Percentiles rank a stretch among this genome's conserved stretches.
Evolutionary conservation across 2,797 vertebrate genomes (phyloP).

Genomic region (Astyanax mexicanus): DNA sequence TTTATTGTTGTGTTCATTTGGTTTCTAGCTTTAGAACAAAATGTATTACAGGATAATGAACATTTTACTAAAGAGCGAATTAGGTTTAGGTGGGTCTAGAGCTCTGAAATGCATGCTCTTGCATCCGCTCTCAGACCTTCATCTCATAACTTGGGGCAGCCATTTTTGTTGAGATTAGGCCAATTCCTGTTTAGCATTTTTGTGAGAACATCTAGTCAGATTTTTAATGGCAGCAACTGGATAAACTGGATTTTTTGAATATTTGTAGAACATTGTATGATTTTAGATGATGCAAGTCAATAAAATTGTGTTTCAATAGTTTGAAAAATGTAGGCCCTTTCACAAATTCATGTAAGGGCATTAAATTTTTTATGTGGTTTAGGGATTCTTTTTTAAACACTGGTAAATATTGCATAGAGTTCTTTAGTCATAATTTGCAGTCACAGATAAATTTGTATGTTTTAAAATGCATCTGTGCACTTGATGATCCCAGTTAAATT

Average conservation of each 20-base stretch:
- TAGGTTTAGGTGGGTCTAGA: background rate
- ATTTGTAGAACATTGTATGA: background rate
- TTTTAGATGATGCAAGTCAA: background rate
- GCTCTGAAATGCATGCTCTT: background rate
- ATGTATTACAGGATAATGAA: too few species aligned
- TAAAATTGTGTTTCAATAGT: background rate
- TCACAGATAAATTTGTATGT: too few species aligned
- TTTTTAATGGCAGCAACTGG: background rate
- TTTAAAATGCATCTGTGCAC: too few species aligned
- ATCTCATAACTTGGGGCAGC: background rate
- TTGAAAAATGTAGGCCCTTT: background rate
- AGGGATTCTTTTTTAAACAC: background rate
- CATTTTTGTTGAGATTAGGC: slow-evolving; percentile 34
- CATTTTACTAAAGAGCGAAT: background rate
- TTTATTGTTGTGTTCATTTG: background rate
- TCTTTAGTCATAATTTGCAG: too few species aligned
- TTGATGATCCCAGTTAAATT: too few species aligned
- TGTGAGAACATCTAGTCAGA: background rate
- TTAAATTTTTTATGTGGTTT: background rate
- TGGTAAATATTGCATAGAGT: too few species aligned
- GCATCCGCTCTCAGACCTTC: slow-evolving; percentile 20
- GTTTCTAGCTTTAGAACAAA: background rate
- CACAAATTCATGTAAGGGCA: background rate
- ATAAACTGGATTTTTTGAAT: background rate
- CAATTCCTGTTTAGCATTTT: background rate